phyloP scores from a whole-genome alignment of 2,888 invertebrate genomes.

The Ametastegia equiseti region DNA sequence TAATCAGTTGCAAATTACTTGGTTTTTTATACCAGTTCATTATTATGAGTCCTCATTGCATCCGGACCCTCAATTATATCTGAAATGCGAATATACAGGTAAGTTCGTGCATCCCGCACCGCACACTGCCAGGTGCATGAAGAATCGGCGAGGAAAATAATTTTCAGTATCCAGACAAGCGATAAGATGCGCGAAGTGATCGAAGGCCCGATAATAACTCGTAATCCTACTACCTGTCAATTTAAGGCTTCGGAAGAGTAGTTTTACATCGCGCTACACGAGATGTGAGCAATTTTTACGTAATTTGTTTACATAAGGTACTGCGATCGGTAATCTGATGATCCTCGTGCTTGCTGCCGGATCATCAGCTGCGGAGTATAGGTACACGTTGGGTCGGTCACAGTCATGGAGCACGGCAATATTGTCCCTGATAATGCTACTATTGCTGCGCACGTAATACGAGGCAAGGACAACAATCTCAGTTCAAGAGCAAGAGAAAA shows the following conservation, averaged over 20 bases:
- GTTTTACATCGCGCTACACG: not conserved
- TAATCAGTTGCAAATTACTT: no score
- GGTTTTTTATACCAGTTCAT: no score
- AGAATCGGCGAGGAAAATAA: not conserved
- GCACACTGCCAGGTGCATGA: not conserved
- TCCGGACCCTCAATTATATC: no score
- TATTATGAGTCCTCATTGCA: no score
- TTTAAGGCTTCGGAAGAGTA: not conserved
- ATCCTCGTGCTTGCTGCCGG: constrained; percentile 7
- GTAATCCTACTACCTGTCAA: not conserved
- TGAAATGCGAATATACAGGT: no score
- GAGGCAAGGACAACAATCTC: constrained; percentile 33
- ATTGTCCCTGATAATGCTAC: constrained; percentile 35
- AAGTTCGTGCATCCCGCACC: no score
- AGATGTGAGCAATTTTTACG: constrained; percentile 32
- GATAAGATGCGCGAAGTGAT: not conserved
- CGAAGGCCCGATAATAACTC: not conserved
- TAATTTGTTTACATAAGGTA: constrained; percentile 37
- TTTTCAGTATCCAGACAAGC: not conserved
- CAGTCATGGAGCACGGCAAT: constrained; percentile 41
- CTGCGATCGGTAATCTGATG: constrained; percentile 43
- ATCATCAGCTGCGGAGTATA: constrained; percentile 6
- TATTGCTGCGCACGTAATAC: constrained; percentile 42
- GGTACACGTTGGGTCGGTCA: constrained; percentile 29
- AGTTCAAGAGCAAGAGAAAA: constrained; percentile 6